These are phyloP conservation scores for Synergus gifuensis DNA, from an alignment of 2,888 invertebrate genomes.

Conservation along the genomic window DNA sequence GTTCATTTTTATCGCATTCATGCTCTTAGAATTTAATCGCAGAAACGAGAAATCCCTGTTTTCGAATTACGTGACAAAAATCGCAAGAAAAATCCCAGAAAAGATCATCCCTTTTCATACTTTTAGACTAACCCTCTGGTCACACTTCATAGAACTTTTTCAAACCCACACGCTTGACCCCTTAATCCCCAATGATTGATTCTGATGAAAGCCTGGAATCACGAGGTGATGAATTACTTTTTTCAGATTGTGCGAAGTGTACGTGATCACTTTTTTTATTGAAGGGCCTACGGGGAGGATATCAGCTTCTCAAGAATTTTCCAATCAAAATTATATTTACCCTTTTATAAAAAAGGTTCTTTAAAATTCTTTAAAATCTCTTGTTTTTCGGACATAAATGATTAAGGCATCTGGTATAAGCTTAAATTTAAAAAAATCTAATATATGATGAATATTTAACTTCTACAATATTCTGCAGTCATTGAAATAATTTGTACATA, in stretches of 20 bases:
- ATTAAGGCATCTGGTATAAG: no score
- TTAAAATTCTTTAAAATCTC: not conserved
- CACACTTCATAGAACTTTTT: conserved; percentile 29
- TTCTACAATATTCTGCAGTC: no score
- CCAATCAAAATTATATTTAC: not conserved
- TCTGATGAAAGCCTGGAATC: conserved; percentile 32
- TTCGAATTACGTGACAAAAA: conserved; percentile 30
- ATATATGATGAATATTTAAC: no score
- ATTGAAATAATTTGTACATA: not conserved
- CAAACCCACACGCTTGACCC: conserved; percentile 3
- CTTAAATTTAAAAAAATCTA: no score
- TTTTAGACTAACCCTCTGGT: conserved; percentile 6
- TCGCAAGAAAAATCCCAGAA: not conserved
- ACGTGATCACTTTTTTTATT: conserved; percentile 37
- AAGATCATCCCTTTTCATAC: conserved; percentile 8
- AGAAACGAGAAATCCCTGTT: conserved; percentile 29
- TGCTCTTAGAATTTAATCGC: not conserved
- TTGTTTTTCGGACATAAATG: no score
- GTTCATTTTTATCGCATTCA: conserved; percentile 38
- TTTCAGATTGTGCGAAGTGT: conserved; percentile 26
- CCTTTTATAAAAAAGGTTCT: not conserved
- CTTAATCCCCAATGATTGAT: conserved; percentile 36
- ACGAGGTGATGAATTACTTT: conserved; percentile 31
- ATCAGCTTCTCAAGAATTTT: not conserved
- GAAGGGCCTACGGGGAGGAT: not conserved